Percentiles rank a stretch among this genome's conserved stretches.
Conservation (phyloP, 64 coral and sea anemone species). For the Exaiptasia diaphana region DNA sequence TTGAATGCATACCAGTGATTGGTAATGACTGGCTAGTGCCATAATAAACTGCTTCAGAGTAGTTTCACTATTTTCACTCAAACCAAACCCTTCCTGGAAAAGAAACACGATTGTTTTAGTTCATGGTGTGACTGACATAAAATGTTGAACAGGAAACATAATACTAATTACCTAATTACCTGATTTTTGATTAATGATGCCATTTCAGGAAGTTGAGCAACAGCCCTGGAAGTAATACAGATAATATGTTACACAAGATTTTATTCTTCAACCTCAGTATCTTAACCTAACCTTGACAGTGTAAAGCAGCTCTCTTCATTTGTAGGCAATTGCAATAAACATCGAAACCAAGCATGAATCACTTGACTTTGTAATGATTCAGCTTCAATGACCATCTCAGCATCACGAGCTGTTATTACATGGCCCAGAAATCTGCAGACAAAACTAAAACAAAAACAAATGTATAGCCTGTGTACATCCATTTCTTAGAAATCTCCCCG, state of each 20-base stretch:
- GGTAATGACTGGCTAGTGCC: slow-evolving; percentile 44
- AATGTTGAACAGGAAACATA: not conserved
- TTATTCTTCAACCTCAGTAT: not conserved
- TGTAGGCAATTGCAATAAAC: slow-evolving; percentile 41
- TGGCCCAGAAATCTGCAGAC: slow-evolving; percentile 54
- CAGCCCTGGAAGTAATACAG: not conserved
- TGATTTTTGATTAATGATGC: slow-evolving; percentile 9
- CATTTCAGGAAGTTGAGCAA: slow-evolving; percentile 49
- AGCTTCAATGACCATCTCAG: not conserved
- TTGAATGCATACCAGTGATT: slow-evolving; percentile 49
- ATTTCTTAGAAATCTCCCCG: too few relatives aligned
- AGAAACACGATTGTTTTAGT: not conserved
- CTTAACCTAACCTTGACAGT: slow-evolving; percentile 56
- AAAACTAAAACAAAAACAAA: slow-evolving; percentile 34
- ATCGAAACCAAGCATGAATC: slow-evolving; percentile 75
- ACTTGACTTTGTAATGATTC: slow-evolving; percentile 24
- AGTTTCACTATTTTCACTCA: slow-evolving; percentile 68
- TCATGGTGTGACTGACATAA: not conserved
- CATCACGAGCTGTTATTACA: slow-evolving; percentile 19
- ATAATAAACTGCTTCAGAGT: slow-evolving; percentile 66
- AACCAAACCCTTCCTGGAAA: slow-evolving; percentile 53
- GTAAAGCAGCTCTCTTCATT: slow-evolving; percentile 6
- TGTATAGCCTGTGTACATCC: not conserved
- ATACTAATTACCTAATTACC: not conserved
- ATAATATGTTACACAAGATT: not conserved